These are phyloP conservation scores for Epinephelus moara DNA, from an alignment of 2,113 vertebrate species.

Conservation along the genomic window DNA sequence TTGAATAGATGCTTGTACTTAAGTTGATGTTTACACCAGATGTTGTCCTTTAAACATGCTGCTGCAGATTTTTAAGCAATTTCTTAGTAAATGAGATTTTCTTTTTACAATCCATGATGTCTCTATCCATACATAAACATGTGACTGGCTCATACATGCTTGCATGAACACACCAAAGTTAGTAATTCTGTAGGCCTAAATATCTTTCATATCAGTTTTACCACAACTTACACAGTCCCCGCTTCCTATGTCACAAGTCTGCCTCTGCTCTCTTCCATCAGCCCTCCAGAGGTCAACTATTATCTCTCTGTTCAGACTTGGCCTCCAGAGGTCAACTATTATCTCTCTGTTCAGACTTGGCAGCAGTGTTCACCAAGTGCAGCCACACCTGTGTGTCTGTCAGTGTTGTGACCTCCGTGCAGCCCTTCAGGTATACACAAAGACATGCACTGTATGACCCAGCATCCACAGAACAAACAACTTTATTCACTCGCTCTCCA, in stretches of 20 bases:
- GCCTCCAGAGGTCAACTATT: conserved; percentile 60
- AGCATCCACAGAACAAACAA: conserved; percentile 64
- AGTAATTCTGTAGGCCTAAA: background rate
- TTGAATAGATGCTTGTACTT: too few species aligned
- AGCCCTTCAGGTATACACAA: conserved; percentile 58
- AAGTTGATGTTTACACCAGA: too few species aligned
- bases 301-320: conserved; percentile 49
- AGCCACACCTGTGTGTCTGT: conserved; percentile 78
- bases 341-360: conserved; percentile 49
- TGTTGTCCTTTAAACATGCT: too few species aligned
- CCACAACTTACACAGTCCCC: background rate
- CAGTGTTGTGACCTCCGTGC: conserved; percentile 53
- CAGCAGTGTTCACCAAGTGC: conserved; percentile 51
- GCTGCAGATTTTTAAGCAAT: too few species aligned
- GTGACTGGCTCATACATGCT: background rate
- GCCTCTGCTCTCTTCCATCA: background rate
- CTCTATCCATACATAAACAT: background rate
- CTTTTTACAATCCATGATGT: background rate
- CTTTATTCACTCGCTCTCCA: conserved; percentile 64
- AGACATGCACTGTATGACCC: conserved; percentile 64
- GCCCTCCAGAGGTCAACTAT: conserved; percentile 53
- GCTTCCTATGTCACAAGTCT: background rate
- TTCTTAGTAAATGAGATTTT: too few species aligned
- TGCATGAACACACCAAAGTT: background rate
- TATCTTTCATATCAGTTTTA: background rate